Conservation (phyloP, 2,113 vertebrate genomes). For the Scortum barcoo region DNA sequence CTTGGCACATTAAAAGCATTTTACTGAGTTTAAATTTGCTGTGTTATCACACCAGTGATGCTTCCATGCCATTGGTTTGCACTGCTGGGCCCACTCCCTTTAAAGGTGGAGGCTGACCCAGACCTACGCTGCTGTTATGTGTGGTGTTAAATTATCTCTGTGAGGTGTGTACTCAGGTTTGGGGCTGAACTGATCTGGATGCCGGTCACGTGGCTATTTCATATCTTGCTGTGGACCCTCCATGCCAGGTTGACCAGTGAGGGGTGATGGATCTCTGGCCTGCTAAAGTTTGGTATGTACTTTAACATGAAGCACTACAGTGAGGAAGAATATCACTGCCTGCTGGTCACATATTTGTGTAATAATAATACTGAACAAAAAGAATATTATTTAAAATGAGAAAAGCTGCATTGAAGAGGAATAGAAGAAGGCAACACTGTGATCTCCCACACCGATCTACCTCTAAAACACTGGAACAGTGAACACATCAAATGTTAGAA, state of each 20-base stretch:
- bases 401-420: not conserved
- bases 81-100: not conserved
- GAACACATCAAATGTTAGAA: not conserved
- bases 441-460: not conserved
- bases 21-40: not conserved
- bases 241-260: not conserved
- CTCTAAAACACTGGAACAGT: too few species aligned
- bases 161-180: not conserved
- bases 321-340: not conserved
- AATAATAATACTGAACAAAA: not conserved
- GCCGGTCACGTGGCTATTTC: not conserved
- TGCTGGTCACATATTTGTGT: not conserved
- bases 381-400: not conserved
- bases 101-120: not conserved
- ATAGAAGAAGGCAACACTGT: not conserved
- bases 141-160: not conserved
- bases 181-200: not conserved
- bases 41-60: not conserved
- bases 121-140: not conserved
- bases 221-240: not conserved
- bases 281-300: not conserved
- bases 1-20: not conserved
- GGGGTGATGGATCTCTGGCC: slow-evolving; percentile 6
- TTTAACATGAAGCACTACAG: not conserved
- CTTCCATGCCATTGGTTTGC: not conserved